These are phyloP conservation scores for Popillia japonica DNA, from an alignment of 1,140 invertebrate species.

Conservation along the genomic window DNA sequence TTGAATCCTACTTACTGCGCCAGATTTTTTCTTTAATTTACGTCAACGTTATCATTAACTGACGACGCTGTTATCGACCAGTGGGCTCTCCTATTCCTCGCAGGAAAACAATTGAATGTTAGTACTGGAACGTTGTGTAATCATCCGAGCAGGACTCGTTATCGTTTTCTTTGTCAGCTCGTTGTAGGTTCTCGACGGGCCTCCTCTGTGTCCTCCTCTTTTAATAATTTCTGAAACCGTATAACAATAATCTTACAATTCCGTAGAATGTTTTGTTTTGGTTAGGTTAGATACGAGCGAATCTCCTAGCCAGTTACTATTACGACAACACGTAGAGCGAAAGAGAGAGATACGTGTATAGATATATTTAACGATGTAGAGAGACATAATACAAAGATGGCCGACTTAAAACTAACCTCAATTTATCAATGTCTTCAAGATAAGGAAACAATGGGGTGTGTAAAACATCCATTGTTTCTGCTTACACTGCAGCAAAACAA, in stretches of 20 bases:
- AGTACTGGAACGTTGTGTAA: too few species aligned
- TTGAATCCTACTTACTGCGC: too few species aligned
- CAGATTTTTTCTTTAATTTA: too few species aligned
- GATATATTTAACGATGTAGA: background rate
- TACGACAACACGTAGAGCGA: background rate
- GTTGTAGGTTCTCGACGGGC: background rate
- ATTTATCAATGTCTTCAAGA: conserved; percentile 62
- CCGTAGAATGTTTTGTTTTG: background rate
- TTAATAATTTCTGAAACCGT: conserved; percentile 1
- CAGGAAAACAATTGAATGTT: too few species aligned
- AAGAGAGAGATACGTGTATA: background rate
- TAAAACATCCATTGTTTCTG: conserved; percentile 60
- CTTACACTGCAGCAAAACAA: conserved; percentile 56
- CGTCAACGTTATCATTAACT: too few species aligned
- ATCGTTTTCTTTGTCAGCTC: background rate
- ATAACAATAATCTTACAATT: background rate
- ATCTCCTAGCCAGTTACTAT: background rate
- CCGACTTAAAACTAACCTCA: conserved; percentile 61
- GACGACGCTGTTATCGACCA: too few species aligned
- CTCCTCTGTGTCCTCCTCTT: background rate
- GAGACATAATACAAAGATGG: conserved; percentile 53
- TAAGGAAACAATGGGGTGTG: conserved; percentile 60
- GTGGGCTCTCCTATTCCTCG: too few species aligned
- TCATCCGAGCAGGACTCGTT: background rate
- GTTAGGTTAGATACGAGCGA: background rate